Evolutionary conservation across 2,113 vertebrate species (phyloP).

Genomic region (Oncorhynchus gorbuscha): DNA sequence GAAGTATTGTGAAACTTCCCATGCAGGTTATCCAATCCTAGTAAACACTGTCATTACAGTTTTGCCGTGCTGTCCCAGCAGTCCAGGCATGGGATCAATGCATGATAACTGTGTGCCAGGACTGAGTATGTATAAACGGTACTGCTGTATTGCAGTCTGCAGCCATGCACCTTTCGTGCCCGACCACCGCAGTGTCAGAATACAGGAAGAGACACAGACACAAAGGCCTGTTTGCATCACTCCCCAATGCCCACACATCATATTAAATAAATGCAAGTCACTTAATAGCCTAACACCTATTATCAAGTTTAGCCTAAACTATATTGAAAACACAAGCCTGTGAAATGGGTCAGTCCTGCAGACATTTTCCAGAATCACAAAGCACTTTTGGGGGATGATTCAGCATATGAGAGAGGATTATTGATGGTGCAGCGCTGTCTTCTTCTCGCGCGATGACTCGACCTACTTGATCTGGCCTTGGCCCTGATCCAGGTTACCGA

Average conservation of each 20-base stretch:
- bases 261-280: not conserved
- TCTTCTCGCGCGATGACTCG: not conserved
- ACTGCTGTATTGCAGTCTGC: constrained; percentile 55
- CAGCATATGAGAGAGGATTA: not conserved
- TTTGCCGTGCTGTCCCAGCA: constrained; percentile 59
- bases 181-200: constrained; percentile 60
- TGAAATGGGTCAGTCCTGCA: not conserved
- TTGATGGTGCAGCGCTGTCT: not conserved
- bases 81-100: constrained; percentile 54
- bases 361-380: not conserved
- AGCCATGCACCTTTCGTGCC: constrained; percentile 20
- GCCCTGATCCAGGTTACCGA: constrained; percentile 8
- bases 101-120: constrained; percentile 12
- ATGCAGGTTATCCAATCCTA: constrained; percentile 25
- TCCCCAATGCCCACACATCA: not conserved
- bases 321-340: not conserved
- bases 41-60: constrained; percentile 51
- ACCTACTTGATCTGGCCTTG: not conserved
- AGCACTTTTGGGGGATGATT: not conserved
- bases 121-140: constrained; percentile 19
- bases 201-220: constrained; percentile 51
- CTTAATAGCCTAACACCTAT: not conserved
- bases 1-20: not conserved
- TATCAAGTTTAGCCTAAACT: not conserved
- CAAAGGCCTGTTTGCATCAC: constrained; percentile 1